phyloP scores from a whole-genome alignment of 2,888 invertebrate species.

The Diarsia rubi region DNA sequence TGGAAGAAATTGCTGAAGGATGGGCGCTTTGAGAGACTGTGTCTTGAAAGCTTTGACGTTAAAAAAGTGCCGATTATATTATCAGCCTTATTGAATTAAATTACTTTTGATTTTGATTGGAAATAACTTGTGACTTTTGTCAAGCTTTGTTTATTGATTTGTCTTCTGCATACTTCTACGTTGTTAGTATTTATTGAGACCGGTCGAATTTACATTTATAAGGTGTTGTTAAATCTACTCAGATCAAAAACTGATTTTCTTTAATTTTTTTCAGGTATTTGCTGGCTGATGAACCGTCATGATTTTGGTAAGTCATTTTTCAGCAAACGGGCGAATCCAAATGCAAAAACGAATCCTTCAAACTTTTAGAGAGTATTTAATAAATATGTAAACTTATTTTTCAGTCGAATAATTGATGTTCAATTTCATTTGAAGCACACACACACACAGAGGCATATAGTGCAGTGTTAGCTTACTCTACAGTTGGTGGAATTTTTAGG shows the following conservation, averaged over 20 bases:
- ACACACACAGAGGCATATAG: too few species aligned
- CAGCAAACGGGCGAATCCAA: not conserved
- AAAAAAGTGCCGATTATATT: too few species aligned
- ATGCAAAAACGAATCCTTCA: not conserved
- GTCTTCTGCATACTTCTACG: not conserved
- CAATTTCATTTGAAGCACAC: not conserved
- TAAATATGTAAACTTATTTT: not conserved
- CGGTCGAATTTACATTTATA: not conserved
- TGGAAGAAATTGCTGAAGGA: too few species aligned
- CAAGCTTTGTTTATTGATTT: not conserved
- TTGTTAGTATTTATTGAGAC: not conserved
- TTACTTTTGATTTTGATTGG: too few species aligned
- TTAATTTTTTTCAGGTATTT: slow-evolving; percentile 46
- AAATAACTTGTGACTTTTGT: too few species aligned
- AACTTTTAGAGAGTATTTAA: not conserved
- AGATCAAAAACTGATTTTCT: slow-evolving; percentile 1
- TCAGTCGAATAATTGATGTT: not conserved
- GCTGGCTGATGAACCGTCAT: slow-evolving; percentile 48
- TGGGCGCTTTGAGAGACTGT: too few species aligned
- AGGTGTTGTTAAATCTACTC: not conserved
- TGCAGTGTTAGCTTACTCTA: too few species aligned
- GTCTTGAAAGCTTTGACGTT: too few species aligned
- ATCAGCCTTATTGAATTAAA: too few species aligned
- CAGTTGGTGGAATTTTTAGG: not conserved
- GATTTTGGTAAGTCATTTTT: slow-evolving; percentile 57